Conservation (phyloP, 2,888 invertebrate genomes). For the Drosophila differens region DNA sequence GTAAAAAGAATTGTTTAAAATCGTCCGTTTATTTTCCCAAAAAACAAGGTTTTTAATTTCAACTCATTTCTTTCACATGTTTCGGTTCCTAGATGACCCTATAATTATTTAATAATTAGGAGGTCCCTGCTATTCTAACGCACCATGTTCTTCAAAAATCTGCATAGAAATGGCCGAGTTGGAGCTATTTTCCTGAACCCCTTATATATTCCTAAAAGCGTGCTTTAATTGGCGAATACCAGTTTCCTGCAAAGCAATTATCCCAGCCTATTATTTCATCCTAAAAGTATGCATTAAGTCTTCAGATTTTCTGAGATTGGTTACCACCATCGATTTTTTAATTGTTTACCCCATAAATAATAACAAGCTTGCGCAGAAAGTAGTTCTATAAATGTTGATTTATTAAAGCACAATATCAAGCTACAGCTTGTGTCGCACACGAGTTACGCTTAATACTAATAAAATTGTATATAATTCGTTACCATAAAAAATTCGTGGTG, state of each 20-base stretch:
- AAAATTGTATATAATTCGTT: constrained; percentile 58
- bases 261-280: neutral
- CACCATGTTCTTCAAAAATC: neutral
- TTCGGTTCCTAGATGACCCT: neutral
- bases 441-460: constrained; percentile 51
- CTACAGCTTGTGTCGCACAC: constrained; percentile 67
- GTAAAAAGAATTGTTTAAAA: neutral
- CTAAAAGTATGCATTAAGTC: neutral
- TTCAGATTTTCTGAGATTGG: neutral
- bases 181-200: neutral
- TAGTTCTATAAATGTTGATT: constrained; percentile 41
- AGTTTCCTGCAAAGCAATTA: neutral
- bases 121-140: neutral
- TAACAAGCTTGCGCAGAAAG: neutral
- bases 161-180: neutral
- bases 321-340: neutral
- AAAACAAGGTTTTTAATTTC: neutral
- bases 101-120: neutral
- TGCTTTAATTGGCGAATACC: neutral
- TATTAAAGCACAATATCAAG: constrained; percentile 73
- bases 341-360: neutral
- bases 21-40: neutral
- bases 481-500: constrained; percentile 72
- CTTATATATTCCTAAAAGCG: neutral
- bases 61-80: neutral